These are phyloP conservation scores for Zosterops japonicus DNA, from an alignment of 2,113 vertebrate genomes.

Conservation along the genomic window DNA sequence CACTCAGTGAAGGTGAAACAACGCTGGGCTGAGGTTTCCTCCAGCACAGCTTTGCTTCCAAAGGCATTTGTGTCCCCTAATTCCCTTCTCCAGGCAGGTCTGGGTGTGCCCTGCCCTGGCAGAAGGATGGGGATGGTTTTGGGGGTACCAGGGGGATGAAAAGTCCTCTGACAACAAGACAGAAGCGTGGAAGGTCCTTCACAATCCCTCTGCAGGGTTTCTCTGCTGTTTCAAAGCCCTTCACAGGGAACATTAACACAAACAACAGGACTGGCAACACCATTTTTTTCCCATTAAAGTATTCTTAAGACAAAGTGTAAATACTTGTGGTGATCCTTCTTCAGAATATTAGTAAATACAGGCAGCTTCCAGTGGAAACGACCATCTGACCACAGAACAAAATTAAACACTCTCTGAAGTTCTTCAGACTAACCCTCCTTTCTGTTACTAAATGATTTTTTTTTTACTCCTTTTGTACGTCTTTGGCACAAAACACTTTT, in stretches of 20 bases:
- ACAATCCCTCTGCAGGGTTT: not conserved
- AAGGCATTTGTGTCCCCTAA: not conserved
- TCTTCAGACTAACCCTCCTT: not conserved
- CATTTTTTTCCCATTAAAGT: not conserved
- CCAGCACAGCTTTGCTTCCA: not conserved
- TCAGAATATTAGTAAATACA: not conserved
- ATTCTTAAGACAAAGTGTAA: not conserved
- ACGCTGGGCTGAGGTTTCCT: not conserved
- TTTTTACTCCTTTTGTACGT: not conserved
- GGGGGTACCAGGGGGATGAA: not conserved
- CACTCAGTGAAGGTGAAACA: not conserved
- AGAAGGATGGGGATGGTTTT: not conserved
- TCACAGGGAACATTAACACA: not conserved
- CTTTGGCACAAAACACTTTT: not conserved
- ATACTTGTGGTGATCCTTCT: not conserved
- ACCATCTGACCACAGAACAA: not conserved
- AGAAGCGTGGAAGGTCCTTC: not conserved
- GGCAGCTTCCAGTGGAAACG: not conserved
- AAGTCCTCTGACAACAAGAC: not conserved
- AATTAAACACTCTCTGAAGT: not conserved
- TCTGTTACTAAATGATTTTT: not conserved
- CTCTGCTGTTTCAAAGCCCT: not conserved
- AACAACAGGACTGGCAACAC: not conserved
- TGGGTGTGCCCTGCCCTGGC: not conserved
- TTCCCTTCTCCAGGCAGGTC: not conserved